phyloP scores from a whole-genome alignment of 2,113 vertebrate species.

The Microtus montanus region DNA sequence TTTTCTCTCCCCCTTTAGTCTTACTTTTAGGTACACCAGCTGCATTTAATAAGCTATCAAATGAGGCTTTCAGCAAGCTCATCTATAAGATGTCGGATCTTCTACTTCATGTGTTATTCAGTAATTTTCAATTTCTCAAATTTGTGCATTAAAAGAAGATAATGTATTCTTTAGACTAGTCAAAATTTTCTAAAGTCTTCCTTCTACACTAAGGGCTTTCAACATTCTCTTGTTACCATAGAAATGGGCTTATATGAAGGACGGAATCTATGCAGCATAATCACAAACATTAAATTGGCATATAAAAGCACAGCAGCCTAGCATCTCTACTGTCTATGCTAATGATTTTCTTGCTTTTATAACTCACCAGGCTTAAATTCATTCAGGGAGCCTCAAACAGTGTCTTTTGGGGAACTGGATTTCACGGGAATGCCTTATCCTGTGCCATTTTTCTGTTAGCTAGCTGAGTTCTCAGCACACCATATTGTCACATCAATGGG shows the following conservation, averaged over 20 bases:
- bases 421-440: too few relatives aligned
- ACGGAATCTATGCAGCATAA: slow-evolving; percentile 69
- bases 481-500: slow-evolving; percentile 45
- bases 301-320: slow-evolving; percentile 63
- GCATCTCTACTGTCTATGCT: slow-evolving; percentile 58
- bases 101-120: slow-evolving; percentile 67
- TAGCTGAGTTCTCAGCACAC: slow-evolving; percentile 14
- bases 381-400: slow-evolving; percentile 71
- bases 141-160: slow-evolving; percentile 69
- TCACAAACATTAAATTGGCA: slow-evolving; percentile 78
- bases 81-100: slow-evolving; percentile 59
- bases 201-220: slow-evolving; percentile 51
- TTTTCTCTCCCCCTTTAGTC: slow-evolving; percentile 20
- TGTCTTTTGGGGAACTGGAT: too few relatives aligned
- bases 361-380: slow-evolving; percentile 70
- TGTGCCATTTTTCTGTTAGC: slow-evolving; percentile 28
- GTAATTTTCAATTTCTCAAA: slow-evolving; percentile 78
- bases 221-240: slow-evolving; percentile 65
- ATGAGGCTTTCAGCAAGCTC: slow-evolving; percentile 72
- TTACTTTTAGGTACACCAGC: slow-evolving; percentile 74
- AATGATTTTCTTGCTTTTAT: slow-evolving; percentile 71
- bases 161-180: slow-evolving; percentile 63
- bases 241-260: slow-evolving; percentile 68
- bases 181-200: slow-evolving; percentile 66
- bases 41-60: slow-evolving; percentile 76